Conservation (phyloP, 2,888 invertebrate species). For the Abrostola triplasia region DNA sequence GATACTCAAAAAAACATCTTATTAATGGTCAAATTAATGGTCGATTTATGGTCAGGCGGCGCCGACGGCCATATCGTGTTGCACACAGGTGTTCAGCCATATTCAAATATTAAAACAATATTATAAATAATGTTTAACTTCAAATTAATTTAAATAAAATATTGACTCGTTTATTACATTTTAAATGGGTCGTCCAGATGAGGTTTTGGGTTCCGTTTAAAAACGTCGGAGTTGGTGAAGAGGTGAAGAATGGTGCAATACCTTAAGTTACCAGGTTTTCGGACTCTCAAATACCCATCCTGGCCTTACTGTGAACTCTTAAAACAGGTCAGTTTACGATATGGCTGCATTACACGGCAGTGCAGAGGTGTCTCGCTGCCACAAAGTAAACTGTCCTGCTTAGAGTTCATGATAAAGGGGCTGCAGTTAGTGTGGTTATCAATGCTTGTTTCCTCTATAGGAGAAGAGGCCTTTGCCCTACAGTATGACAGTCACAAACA, state of each 20-base stretch:
- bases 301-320: too few species aligned
- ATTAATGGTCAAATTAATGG: conserved; percentile 56
- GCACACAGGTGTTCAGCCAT: conserved; percentile 70
- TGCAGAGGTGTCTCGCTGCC: too few species aligned
- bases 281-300: too few species aligned
- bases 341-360: too few species aligned
- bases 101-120: conserved; percentile 52
- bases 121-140: conserved; percentile 49
- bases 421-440: background rate
- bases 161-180: conserved; percentile 42
- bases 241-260: too few species aligned
- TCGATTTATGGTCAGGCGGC: conserved; percentile 48
- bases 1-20: conserved; percentile 46
- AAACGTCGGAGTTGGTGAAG: background rate
- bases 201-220: conserved; percentile 22
- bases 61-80: conserved; percentile 60
- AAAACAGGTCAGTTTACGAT: too few species aligned
- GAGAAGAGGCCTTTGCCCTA: too few species aligned
- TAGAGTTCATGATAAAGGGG: too few species aligned
- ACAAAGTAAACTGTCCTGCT: too few species aligned
- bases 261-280: too few species aligned
- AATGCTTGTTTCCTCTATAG: background rate
- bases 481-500: too few species aligned
- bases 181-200: conserved; percentile 33
- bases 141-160: conserved; percentile 54